Evolutionary conservation across 2,113 vertebrate species (phyloP).

Genomic region (Triplophysa siluroides): DNA sequence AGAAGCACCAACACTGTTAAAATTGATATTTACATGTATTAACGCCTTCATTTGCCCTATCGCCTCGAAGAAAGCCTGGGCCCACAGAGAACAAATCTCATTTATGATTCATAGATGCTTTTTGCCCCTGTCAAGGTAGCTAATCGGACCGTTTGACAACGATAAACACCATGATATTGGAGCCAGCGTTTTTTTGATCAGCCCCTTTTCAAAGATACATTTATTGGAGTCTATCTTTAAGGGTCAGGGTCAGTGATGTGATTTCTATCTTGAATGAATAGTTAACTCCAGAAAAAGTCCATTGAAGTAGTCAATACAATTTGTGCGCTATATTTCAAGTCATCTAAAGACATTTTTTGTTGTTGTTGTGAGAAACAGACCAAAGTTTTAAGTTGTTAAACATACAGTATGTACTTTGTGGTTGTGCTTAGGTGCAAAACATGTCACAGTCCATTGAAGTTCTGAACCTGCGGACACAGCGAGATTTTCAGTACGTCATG

Average conservation of each 20-base stretch:
- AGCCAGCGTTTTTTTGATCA: background rate
- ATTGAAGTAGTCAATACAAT: too few relatives aligned
- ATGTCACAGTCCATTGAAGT: constrained; percentile 99
- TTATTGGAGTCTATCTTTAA: constrained; percentile 16
- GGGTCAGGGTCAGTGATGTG: background rate
- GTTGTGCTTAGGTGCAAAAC: constrained; percentile 86
- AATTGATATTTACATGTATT: constrained; percentile 46
- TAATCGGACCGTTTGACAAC: constrained; percentile 15
- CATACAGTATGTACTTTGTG: constrained; percentile 47
- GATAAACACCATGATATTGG: constrained; percentile 19
- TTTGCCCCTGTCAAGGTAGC: background rate
- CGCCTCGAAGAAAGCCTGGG: constrained; percentile 1
- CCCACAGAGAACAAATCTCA: constrained; percentile 11
- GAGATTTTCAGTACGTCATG: constrained; percentile 98
- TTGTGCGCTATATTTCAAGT: background rate
- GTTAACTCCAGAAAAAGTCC: background rate
- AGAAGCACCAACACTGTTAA: constrained; percentile 21
- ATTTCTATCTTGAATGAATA: background rate
- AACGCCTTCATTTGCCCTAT: constrained; percentile 3
- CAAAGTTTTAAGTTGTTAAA: background rate
- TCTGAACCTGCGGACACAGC: constrained; percentile 94
- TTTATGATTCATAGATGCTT: constrained; percentile 42
- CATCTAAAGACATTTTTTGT: too few relatives aligned
- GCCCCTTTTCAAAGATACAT: constrained; percentile 30
- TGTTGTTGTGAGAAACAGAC: too few relatives aligned